These are phyloP conservation scores for Myanophis thanlyinensis DNA, from an alignment of 2,113 vertebrate genomes.

Conservation along the genomic window DNA sequence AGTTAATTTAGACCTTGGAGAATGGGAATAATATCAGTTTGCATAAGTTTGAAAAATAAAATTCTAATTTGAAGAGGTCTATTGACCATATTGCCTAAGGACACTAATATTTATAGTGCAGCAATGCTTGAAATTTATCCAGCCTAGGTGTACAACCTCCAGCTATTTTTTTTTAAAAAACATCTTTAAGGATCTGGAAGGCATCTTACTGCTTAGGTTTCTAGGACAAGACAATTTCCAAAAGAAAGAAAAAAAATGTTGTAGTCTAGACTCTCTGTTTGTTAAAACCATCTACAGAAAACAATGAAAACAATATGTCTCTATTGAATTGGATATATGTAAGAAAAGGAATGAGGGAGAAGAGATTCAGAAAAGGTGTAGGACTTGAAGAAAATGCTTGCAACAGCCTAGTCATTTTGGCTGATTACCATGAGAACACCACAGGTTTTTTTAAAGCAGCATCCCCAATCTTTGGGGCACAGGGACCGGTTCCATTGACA, in stretches of 20 bases:
- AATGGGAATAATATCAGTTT: too few species aligned
- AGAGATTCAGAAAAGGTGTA: not conserved
- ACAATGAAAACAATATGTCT: not conserved
- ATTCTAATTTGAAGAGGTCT: too few species aligned
- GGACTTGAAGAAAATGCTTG: not conserved
- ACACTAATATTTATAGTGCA: not conserved
- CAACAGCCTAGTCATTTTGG: not conserved
- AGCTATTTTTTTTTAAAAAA: not conserved
- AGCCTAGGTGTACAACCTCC: not conserved
- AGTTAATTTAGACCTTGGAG: too few species aligned
- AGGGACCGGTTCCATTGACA: too few species aligned
- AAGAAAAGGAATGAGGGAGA: not conserved
- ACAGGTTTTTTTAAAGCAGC: not conserved
- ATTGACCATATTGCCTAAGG: not conserved
- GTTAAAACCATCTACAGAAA: not conserved
- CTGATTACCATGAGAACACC: not conserved
- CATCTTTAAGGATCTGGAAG: not conserved
- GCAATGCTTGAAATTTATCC: not conserved
- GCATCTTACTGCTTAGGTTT: not conserved
- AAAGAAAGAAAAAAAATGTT: not conserved
- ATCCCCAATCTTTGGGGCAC: too few species aligned
- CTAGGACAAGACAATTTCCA: not conserved
- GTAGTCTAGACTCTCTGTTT: not conserved
- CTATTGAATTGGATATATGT: not conserved
- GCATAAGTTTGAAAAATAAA: too few species aligned